These are phyloP conservation scores for Nixonia krombeini DNA, from an alignment of 1,140 invertebrate genomes.

Conservation along the genomic window DNA sequence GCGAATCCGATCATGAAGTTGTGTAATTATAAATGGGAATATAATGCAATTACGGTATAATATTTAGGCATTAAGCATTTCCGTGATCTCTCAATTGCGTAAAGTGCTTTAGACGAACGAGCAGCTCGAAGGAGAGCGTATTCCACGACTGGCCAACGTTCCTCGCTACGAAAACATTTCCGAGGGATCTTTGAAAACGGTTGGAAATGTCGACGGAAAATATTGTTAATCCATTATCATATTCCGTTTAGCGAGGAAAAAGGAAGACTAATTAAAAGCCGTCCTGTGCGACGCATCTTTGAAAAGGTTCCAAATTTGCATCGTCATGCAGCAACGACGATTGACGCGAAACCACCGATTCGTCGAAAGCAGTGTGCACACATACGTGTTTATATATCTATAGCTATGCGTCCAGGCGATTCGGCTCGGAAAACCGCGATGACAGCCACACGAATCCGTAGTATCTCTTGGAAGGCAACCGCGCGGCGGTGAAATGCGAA, in stretches of 20 bases:
- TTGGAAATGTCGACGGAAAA: too few relatives aligned
- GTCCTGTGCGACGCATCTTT: background rate
- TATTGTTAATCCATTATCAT: background rate
- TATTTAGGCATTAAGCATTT: too few relatives aligned
- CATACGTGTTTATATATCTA: slow-evolving; percentile 23
- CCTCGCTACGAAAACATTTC: too few relatives aligned
- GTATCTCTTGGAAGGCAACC: slow-evolving; percentile 44
- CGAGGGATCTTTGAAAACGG: too few relatives aligned
- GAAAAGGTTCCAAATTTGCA: slow-evolving; percentile 38
- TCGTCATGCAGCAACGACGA: slow-evolving; percentile 22
- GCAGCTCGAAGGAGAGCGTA: too few relatives aligned
- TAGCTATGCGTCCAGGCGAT: slow-evolving; percentile 35
- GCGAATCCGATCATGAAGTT: too few relatives aligned
- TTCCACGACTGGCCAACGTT: too few relatives aligned
- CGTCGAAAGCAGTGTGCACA: slow-evolving; percentile 40
- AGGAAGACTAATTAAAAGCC: slow-evolving; percentile 28
- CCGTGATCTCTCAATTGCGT: too few relatives aligned
- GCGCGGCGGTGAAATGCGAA: slow-evolving; percentile 52
- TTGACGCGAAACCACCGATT: slow-evolving; percentile 45
- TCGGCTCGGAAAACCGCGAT: slow-evolving; percentile 47
- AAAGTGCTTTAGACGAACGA: too few relatives aligned
- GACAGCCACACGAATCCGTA: slow-evolving; percentile 48
- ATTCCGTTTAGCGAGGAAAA: background rate
- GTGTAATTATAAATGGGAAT: too few relatives aligned
- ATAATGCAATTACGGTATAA: too few relatives aligned